Percentiles rank a stretch among this genome's conserved stretches.
phyloP scores from a whole-genome alignment of 2,888 invertebrate genomes.

The Timema podura region DNA sequence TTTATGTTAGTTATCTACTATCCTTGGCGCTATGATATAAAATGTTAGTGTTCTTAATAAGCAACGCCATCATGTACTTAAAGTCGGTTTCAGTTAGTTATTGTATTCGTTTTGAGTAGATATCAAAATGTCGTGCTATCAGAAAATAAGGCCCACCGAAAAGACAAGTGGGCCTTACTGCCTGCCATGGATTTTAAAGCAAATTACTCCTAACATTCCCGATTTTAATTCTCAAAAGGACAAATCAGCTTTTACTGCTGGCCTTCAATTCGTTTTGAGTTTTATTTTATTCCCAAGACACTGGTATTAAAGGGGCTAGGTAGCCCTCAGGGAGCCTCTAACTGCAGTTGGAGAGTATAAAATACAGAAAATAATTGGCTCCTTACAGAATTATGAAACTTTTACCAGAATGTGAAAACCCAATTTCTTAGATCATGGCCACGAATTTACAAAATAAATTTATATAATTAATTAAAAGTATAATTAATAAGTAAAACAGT shows the following conservation, averaged over 20 bases:
- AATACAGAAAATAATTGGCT: too few species aligned
- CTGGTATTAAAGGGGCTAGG: too few species aligned
- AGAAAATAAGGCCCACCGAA: conserved; percentile 3
- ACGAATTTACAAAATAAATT: too few species aligned
- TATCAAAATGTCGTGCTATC: background rate
- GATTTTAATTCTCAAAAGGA: background rate
- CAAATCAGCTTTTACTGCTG: background rate
- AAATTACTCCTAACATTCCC: background rate
- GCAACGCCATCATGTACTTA: background rate
- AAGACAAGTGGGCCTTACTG: background rate
- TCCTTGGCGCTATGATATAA: background rate
- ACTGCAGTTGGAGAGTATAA: too few species aligned
- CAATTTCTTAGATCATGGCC: too few species aligned
- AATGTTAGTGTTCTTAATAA: background rate
- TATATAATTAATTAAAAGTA: background rate
- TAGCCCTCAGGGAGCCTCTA: too few species aligned
- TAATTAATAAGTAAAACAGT: too few species aligned
- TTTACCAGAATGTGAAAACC: too few species aligned
- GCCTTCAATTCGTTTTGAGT: background rate
- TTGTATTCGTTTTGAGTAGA: background rate
- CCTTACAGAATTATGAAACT: too few species aligned
- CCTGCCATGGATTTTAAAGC: conserved; percentile 1
- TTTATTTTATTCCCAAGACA: background rate
- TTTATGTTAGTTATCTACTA: background rate
- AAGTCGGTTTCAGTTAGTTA: background rate